These are phyloP conservation scores for Dendroctonus ponderosae DNA, from an alignment of 1,140 invertebrate species.

Conservation along the genomic window DNA sequence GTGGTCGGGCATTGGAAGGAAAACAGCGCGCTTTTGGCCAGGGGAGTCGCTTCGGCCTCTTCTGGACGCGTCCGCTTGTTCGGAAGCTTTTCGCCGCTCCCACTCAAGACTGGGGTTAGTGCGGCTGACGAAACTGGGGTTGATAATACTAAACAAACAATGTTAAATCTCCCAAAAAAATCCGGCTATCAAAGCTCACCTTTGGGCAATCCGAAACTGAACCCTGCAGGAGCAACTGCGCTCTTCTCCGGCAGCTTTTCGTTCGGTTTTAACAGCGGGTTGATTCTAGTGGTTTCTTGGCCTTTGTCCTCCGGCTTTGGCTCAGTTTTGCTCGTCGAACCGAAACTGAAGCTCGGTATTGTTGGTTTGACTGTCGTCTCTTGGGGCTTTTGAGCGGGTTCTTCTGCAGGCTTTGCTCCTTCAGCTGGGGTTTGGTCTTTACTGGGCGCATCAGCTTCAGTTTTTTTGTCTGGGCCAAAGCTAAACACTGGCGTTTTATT, in stretches of 20 bases:
- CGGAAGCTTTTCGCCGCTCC: no score
- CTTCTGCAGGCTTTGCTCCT: no score
- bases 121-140: no score
- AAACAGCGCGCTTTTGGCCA: slow-evolving; percentile 12
- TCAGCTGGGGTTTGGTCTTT: no score
- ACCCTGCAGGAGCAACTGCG: slow-evolving; percentile 18
- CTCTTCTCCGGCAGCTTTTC: slow-evolving; percentile 32
- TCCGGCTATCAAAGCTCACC: slow-evolving; percentile 3
- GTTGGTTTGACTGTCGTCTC: not conserved
- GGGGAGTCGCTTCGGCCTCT: not conserved
- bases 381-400: no score
- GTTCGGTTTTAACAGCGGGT: slow-evolving; percentile 31
- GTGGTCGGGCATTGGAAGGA: slow-evolving; percentile 10
- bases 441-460: not conserved
- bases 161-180: no score
- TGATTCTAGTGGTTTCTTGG: slow-evolving; percentile 14
- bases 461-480: not conserved
- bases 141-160: no score
- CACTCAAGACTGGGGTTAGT: no score
- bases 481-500: not conserved
- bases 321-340: no score
- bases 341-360: not conserved
- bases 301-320: not conserved
- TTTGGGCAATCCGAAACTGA: slow-evolving; percentile 30
- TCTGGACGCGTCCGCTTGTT: not conserved